A percentile compares a stretch with the other conserved stretches of the same genome.
Evolutionary conservation across 2,888 invertebrate genomes (phyloP).

Genomic region (Syrphus vitripennis): DNA sequence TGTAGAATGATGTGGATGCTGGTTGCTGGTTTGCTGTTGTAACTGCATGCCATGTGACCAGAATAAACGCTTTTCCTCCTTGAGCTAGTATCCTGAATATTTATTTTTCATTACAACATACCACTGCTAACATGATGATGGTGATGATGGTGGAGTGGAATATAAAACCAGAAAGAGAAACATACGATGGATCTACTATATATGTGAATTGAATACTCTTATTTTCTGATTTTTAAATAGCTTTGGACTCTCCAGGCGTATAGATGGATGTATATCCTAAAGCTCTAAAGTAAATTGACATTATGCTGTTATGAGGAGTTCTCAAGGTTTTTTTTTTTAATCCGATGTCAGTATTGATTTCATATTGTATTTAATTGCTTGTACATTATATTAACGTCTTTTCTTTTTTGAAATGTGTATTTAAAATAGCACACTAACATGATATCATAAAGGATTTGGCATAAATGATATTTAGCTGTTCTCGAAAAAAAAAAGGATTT

Average conservation of each 20-base stretch:
- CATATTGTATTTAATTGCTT: slow-evolving; percentile 10
- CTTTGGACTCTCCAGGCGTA: background rate
- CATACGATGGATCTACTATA: background rate
- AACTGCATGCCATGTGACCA: slow-evolving; percentile 45
- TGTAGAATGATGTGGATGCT: too few relatives aligned
- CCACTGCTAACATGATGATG: background rate
- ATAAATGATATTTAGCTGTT: too few relatives aligned
- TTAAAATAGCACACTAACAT: too few relatives aligned
- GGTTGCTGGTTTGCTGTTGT: background rate
- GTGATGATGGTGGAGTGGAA: background rate
- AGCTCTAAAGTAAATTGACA: slow-evolving; percentile 20
- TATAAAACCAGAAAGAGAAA: background rate
- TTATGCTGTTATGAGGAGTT: slow-evolving; percentile 19
- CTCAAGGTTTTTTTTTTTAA: slow-evolving; percentile 18
- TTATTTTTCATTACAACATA: slow-evolving; percentile 42
- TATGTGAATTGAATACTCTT: slow-evolving; percentile 13
- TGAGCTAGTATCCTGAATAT: slow-evolving; percentile 41
- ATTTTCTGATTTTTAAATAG: slow-evolving; percentile 14
- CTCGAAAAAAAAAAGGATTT: too few relatives aligned
- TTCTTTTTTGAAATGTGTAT: too few relatives aligned
- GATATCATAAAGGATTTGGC: too few relatives aligned
- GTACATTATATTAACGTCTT: slow-evolving; percentile 9
- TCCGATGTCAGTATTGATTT: slow-evolving; percentile 27
- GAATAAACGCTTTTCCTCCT: slow-evolving; percentile 22
- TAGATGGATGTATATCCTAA: background rate